Base-by-base conservation (phyloP, 2,888 invertebrate genomes). In the Drosophila melanosoma region DNA sequence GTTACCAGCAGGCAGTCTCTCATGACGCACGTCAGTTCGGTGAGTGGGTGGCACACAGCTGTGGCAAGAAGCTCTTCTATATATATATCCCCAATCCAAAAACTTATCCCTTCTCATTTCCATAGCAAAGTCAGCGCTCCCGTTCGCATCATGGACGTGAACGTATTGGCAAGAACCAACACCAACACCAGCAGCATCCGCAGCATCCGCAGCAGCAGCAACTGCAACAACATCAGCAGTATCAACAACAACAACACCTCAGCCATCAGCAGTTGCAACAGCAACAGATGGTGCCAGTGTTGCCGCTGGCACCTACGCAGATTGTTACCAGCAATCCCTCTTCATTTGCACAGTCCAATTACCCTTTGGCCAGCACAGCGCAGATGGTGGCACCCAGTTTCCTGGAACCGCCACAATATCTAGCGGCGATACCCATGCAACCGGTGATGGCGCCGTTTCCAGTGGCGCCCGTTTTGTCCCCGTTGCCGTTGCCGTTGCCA, bases 391-490 rank as follows among this genome's bases (percentile, higher is more conserved):
- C 86, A 2, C 87, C 93, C 36, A 91, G 92, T 6, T 94, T 94
- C 68, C 79, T 94, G 59, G 94, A 94, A 76, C 92, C 93, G 0
- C 91, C 94, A 0, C 95, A 95, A 81, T 95, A 94, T 81, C 91
- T 95, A 42, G 92, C 95, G 4, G 94, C 95, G 20, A 94, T 95
- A 74, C 94, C 95, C 35, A 93, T 95, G 73, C 95, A 95, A 77
- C 94, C 95, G 2, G 93, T 95, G 12, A 93, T 95, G 54, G 93
- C 94, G 1, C 92, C 93, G 23, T 95, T 94, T 84, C 89, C 94
- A 1, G 90, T 94, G 36, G 92, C 94, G 71, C 94, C 95, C 3
- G 93, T 95, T 6, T 93, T 95, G 49, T 93, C 94, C 3, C 92
- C 93, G 35, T 94, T 94, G 86, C 87, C 93, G 35, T 94, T 94